Conservation (phyloP, 2,113 vertebrate genomes). For the Struthidea cinerea region DNA sequence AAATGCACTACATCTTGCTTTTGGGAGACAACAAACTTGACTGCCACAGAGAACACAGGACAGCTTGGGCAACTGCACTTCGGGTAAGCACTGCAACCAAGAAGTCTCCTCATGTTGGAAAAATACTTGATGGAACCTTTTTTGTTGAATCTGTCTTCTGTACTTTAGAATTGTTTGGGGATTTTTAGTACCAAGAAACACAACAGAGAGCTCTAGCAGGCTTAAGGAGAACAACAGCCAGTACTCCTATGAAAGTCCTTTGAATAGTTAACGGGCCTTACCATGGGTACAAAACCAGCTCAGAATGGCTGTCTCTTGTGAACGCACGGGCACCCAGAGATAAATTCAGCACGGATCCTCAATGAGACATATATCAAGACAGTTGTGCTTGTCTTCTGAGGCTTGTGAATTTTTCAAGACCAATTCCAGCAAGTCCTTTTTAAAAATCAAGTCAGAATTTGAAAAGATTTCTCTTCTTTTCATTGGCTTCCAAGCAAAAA, state of each 20-base stretch:
- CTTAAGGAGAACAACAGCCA: background rate
- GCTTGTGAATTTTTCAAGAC: constrained; percentile 22
- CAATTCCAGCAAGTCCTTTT: background rate
- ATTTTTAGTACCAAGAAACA: background rate
- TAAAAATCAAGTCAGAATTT: background rate
- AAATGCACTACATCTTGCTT: background rate
- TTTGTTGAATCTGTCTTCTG: background rate
- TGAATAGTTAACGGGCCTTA: background rate
- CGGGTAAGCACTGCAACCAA: background rate
- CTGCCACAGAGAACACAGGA: background rate
- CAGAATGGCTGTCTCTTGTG: background rate
- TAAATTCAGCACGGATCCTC: background rate
- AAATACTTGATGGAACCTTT: background rate
- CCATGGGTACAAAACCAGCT: background rate
- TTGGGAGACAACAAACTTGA: background rate
- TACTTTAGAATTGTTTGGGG: background rate
- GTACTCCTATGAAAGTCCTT: background rate
- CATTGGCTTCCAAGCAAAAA: constrained; percentile 27
- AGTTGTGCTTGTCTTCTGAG: background rate
- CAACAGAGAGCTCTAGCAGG: background rate
- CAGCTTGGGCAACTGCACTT: background rate
- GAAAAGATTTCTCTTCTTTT: background rate
- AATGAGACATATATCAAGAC: background rate
- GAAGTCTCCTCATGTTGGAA: background rate
- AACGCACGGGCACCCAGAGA: background rate